Percentiles rank a stretch among this genome's conserved stretches.
Conservation (phyloP, 2,888 invertebrate genomes). For the Slavum lentiscoides region DNA sequence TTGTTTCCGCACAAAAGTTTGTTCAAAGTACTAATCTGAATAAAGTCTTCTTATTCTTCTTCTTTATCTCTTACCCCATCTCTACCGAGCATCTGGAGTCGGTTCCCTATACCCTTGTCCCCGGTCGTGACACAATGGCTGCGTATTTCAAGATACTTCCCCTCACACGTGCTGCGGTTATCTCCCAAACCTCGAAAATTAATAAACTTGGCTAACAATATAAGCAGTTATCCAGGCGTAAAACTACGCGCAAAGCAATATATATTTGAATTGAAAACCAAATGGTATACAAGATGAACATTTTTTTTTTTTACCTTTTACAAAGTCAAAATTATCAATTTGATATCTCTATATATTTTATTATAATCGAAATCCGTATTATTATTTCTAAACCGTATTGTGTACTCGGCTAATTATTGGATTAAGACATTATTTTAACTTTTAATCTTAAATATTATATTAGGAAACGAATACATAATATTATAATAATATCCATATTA, state of each 20-base stretch:
- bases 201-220: slow-evolving; percentile 29
- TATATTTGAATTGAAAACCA: neutral
- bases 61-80: slow-evolving; percentile 38
- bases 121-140: neutral
- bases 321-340: too few species aligned
- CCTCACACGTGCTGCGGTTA: slow-evolving; percentile 9
- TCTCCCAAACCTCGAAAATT: neutral
- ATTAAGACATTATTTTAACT: too few species aligned
- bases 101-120: slow-evolving; percentile 9
- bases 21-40: slow-evolving; percentile 51
- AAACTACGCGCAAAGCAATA: neutral
- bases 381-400: too few species aligned
- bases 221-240: neutral
- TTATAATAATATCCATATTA: too few species aligned
- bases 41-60: slow-evolving; percentile 44
- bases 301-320: too few species aligned
- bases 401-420: too few species aligned
- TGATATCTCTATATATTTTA: too few species aligned
- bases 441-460: too few species aligned
- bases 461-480: too few species aligned
- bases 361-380: too few species aligned
- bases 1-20: slow-evolving; percentile 41
- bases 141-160: neutral
- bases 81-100: slow-evolving; percentile 38
- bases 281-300: neutral